Evolutionary conservation across 2,888 invertebrate genomes (phyloP).

Genomic region (Physocephala rufipes): DNA sequence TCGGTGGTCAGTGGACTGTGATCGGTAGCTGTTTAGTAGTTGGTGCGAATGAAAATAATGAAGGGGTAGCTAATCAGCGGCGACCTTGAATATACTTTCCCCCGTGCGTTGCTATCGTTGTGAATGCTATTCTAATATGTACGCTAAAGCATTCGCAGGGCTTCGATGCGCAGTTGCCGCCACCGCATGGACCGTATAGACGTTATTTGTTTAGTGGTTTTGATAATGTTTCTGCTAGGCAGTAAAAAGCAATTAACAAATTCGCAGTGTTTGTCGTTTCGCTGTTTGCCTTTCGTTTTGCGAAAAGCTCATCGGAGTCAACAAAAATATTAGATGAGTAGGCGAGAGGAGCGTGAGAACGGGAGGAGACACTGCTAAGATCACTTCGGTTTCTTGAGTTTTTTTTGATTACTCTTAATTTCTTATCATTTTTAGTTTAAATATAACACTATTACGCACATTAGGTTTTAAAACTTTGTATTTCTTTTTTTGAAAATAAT

Average conservation of each 20-base stretch:
- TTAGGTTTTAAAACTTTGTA: no score
- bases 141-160: background rate
- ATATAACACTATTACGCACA: no score
- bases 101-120: conserved; percentile 55
- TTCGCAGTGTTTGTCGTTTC: background rate
- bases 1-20: background rate
- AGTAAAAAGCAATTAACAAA: background rate
- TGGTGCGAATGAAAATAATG: no score
- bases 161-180: background rate
- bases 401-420: no score
- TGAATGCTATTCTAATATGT: background rate
- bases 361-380: no score
- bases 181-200: no score
- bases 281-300: background rate
- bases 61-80: conserved; percentile 50
- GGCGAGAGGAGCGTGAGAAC: no score
- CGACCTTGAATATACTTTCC: conserved; percentile 62
- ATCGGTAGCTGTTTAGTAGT: background rate
- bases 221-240: conserved; percentile 25
- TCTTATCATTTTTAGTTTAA: background rate
- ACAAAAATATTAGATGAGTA: background rate
- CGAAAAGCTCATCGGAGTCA: background rate
- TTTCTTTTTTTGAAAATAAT: no score
- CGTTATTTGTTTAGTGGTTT: conserved; percentile 35
- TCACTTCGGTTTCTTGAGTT: no score